A percentile compares a stretch with the other conserved stretches of the same genome.
Evolutionary conservation across 2,113 vertebrate species (phyloP).

Genomic region (Dascyllus trimaculatus): DNA sequence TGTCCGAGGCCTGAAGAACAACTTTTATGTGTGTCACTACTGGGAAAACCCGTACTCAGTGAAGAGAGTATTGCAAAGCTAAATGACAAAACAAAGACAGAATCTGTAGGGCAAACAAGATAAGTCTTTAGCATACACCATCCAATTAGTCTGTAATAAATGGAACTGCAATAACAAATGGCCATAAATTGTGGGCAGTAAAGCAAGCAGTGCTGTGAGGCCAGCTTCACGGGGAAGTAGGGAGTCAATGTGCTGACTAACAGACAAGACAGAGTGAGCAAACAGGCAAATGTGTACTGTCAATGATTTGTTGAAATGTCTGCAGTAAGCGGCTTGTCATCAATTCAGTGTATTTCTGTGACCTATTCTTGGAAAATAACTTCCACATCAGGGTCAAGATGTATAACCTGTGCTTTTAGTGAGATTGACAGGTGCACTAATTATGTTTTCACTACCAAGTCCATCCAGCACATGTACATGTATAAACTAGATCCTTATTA

Average conservation of each 20-base stretch:
- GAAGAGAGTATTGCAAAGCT: constrained; percentile 6
- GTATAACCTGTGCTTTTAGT: neutral
- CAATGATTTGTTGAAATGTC: constrained; percentile 14
- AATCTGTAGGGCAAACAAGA: constrained; percentile 67
- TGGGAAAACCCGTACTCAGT: constrained; percentile 34
- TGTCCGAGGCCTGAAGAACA: constrained; percentile 44
- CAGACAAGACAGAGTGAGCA: constrained; percentile 7
- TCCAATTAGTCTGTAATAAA: constrained; percentile 70
- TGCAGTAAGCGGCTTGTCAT: constrained; percentile 9
- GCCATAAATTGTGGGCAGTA: constrained; percentile 60
- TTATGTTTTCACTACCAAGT: no score
- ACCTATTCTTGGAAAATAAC: neutral
- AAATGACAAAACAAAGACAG: constrained; percentile 20
- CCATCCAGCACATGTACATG: neutral
- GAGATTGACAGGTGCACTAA: neutral
- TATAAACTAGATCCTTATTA: neutral
- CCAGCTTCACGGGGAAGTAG: neutral
- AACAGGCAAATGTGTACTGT: constrained; percentile 8
- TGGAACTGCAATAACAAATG: constrained; percentile 63
- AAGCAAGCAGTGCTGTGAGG: constrained; percentile 37
- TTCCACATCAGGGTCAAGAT: neutral
- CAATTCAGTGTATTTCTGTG: neutral
- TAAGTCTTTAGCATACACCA: constrained; percentile 49
- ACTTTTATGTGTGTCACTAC: constrained; percentile 31
- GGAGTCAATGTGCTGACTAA: constrained; percentile 17